phyloP scores from a whole-genome alignment of 2,113 vertebrate species.

The Ciconia boyciana region DNA sequence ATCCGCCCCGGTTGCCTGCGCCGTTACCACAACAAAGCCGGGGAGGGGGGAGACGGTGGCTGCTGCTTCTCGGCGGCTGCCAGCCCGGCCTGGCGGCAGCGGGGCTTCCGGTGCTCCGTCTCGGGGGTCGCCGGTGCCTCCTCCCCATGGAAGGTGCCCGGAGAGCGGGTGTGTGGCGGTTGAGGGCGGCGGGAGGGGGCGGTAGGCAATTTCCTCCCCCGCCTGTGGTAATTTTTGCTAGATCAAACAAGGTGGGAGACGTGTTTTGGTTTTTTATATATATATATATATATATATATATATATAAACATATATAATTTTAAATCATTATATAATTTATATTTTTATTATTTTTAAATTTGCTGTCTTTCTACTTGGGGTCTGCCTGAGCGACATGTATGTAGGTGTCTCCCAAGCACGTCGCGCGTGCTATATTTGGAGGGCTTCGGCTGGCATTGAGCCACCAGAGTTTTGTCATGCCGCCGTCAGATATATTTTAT shows the following conservation, averaged over 20 bases:
- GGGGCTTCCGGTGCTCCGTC: background rate
- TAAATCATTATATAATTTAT: background rate
- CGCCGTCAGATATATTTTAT: fast-evolving
- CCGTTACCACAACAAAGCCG: background rate
- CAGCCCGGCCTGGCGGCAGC: no score
- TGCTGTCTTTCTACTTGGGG: background rate
- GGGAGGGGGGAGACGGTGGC: no score
- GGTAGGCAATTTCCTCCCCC: background rate
- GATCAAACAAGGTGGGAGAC: background rate
- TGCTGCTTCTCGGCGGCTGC: background rate
- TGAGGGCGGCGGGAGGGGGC: background rate
- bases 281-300: fast-evolving
- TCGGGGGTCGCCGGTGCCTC: background rate
- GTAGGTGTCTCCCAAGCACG: background rate
- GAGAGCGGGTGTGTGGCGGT: background rate
- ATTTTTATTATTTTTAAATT: background rate
- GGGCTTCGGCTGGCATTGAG: background rate
- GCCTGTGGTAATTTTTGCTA: background rate
- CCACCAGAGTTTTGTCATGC: background rate
- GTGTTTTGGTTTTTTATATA: background rate
- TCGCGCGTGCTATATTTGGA: background rate
- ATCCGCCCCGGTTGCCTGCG: background rate
- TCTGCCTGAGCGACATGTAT: background rate
- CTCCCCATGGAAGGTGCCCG: background rate
- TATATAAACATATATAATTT: background rate